A percentile compares a stretch with the other conserved stretches of the same genome.
phyloP scores from a whole-genome alignment of 2,888 invertebrate species.

The Muscina levida region DNA sequence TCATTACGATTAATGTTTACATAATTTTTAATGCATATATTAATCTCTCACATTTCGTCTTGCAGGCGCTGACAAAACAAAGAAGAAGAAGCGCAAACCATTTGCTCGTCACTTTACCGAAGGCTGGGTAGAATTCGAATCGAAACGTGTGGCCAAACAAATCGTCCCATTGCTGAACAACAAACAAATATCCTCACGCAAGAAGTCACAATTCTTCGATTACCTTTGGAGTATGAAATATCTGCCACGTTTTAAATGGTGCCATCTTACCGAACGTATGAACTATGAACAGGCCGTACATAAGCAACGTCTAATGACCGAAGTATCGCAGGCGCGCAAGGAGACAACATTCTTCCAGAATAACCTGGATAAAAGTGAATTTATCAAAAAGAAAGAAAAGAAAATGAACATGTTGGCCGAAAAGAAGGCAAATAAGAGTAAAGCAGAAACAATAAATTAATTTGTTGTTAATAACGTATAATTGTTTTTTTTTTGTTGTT shows the following conservation, averaged over 20 bases:
- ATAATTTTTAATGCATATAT: too few species aligned
- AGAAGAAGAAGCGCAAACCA: constrained; percentile 80
- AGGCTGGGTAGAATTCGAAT: constrained; percentile 97
- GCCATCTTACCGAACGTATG: constrained; percentile 94
- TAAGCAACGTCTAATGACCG: constrained; percentile 90
- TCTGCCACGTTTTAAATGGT: constrained; percentile 96
- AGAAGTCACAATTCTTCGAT: constrained; percentile 92
- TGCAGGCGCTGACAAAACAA: constrained; percentile 71
- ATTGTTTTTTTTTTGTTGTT: too few species aligned
- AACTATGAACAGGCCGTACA: constrained; percentile 95
- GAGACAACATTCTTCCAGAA: constrained; percentile 93
- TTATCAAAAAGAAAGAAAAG: constrained; percentile 80
- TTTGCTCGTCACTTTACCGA: constrained; percentile 87
- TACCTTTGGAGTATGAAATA: constrained; percentile 98
- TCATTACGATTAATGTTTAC: too few species aligned
- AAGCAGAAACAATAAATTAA: constrained; percentile 9
- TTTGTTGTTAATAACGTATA: too few species aligned
- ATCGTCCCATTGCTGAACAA: constrained; percentile 93
- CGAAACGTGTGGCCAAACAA: constrained; percentile 92
- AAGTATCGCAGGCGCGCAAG: constrained; percentile 94
- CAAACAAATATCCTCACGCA: constrained; percentile 90
- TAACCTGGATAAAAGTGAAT: constrained; percentile 90
- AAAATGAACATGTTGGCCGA: constrained; percentile 69
- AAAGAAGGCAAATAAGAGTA: constrained; percentile 40
- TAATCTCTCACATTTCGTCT: too few species aligned